Conservation (phyloP, 2,888 invertebrate genomes). For the Melangyna quadrimaculata region DNA sequence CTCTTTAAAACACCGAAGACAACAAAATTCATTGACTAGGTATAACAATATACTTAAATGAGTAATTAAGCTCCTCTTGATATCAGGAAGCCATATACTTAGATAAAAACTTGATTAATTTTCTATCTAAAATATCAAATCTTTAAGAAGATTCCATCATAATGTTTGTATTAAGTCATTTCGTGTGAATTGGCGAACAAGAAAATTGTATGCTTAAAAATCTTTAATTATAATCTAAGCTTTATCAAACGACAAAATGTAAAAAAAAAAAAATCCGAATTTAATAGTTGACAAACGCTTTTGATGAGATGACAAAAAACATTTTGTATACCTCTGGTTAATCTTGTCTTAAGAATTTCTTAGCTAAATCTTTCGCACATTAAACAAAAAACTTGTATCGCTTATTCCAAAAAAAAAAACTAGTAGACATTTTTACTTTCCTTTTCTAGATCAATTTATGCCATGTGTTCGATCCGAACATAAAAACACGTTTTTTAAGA, state of each 20-base stretch:
- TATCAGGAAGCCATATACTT: not conserved
- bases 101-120: not conserved
- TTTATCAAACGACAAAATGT: not conserved
- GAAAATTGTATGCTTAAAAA: not conserved
- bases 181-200: not conserved
- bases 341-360: not conserved
- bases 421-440: slow-evolving; percentile 23
- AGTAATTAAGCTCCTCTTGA: not conserved
- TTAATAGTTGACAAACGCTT: not conserved
- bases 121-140: not conserved
- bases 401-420: not conserved
- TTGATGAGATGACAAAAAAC: not conserved
- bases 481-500: slow-evolving; percentile 38
- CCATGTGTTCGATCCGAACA: not conserved
- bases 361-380: not conserved
- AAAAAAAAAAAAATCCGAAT: not conserved
- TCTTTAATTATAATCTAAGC: not conserved
- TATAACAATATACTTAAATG: too few relatives aligned
- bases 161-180: not conserved
- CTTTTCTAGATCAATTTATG: slow-evolving; percentile 17
- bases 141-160: not conserved
- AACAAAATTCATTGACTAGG: too few relatives aligned
- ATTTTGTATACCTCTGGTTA: too few relatives aligned
- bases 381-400: not conserved
- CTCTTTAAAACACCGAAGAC: too few relatives aligned